A percentile compares a stretch with the other conserved stretches of the same genome.
Evolutionary conservation across 1,140 invertebrate species (phyloP).

Genomic region (Sycobia sp.): DNA sequence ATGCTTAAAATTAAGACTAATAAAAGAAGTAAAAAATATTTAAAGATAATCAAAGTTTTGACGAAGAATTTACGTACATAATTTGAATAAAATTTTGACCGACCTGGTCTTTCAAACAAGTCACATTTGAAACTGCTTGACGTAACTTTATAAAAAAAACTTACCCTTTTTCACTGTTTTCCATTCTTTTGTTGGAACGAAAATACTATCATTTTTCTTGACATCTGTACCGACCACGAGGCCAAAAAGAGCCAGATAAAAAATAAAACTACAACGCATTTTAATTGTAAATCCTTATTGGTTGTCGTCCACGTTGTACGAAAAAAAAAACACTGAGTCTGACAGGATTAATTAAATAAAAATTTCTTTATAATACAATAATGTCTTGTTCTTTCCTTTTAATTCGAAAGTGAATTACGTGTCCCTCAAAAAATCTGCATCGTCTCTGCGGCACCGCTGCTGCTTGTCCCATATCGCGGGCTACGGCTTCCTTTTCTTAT

Average conservation of each 20-base stretch:
- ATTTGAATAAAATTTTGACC: background rate
- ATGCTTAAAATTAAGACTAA: background rate
- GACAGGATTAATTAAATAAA: background rate
- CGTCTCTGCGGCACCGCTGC: too few relatives aligned
- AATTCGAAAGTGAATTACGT: conserved; percentile 9
- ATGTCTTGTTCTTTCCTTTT: background rate
- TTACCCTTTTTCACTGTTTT: conserved; percentile 66
- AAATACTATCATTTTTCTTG: conserved; percentile 53
- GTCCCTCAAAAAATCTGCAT: conserved; percentile 7
- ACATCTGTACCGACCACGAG: conserved; percentile 9
- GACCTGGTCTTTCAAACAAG: conserved; percentile 2
- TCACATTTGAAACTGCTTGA: conserved; percentile 21
- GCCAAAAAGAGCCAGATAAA: background rate
- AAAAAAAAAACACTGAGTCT: background rate
- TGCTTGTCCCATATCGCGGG: too few relatives aligned
- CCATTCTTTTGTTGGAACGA: conserved; percentile 68
- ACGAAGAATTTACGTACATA: background rate
- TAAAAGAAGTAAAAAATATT: too few relatives aligned
- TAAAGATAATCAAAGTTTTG: too few relatives aligned
- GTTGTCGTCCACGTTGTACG: background rate
- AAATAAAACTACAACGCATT: background rate
- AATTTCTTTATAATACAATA: background rate
- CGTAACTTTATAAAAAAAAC: conserved; percentile 36
- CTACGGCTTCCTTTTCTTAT: too few relatives aligned
- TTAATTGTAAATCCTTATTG: too few relatives aligned